These are phyloP conservation scores for Gerris buenoi DNA, from an alignment of 1,140 invertebrate species.

Conservation along the genomic window DNA sequence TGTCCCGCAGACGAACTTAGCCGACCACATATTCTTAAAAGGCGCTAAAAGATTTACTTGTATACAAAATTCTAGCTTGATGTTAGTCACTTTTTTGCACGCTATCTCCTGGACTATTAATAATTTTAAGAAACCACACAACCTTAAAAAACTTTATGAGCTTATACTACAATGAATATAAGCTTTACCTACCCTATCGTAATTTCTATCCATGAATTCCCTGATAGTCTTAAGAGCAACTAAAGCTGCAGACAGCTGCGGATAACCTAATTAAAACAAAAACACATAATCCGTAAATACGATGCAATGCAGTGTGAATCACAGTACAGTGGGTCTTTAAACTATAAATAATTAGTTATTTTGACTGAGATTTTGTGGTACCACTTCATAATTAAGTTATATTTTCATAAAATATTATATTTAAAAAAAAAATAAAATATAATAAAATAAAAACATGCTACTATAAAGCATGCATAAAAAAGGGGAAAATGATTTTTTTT, in stretches of 20 bases:
- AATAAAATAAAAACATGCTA: too few relatives aligned
- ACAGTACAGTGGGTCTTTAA: too few relatives aligned
- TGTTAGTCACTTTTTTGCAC: background rate
- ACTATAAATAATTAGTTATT: too few relatives aligned
- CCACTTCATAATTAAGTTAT: too few relatives aligned
- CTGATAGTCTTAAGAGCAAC: conserved; percentile 52
- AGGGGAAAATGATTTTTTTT: too few relatives aligned
- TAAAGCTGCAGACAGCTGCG: conserved; percentile 53
- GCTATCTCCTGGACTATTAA: background rate
- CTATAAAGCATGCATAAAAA: too few relatives aligned
- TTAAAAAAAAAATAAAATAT: too few relatives aligned
- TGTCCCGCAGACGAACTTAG: too few relatives aligned
- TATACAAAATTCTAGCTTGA: background rate
- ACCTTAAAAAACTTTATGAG: background rate
- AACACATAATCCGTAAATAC: too few relatives aligned
- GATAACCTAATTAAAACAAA: conserved; percentile 42
- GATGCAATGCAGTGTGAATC: too few relatives aligned
- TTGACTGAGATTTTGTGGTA: too few relatives aligned
- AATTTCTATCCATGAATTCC: conserved; percentile 46
- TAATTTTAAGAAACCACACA: background rate
- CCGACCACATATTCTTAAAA: background rate
- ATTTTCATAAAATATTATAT: too few relatives aligned
- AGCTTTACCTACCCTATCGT: conserved; percentile 31
- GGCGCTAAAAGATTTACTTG: background rate
- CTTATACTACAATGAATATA: background rate